A percentile compares a stretch with the other conserved stretches of the same genome.
These are phyloP conservation scores for Leptodactylus fuscus DNA, from an alignment of 2,113 vertebrate species.

Conservation along the genomic window DNA sequence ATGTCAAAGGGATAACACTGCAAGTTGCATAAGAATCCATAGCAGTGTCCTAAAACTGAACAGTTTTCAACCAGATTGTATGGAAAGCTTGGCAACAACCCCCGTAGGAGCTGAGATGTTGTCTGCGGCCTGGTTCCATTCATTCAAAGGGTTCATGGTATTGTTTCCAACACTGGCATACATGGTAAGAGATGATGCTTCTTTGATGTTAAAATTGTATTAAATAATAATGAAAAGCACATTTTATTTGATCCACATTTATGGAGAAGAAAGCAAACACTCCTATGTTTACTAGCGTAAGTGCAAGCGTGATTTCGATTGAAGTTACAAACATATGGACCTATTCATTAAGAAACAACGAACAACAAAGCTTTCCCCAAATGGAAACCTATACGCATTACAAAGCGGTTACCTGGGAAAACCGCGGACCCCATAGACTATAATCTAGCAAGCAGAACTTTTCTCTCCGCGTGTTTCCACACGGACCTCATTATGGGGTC, in stretches of 20 bases:
- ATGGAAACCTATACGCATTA: no score
- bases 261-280: background rate
- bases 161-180: background rate
- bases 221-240: background rate
- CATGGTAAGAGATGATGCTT: background rate
- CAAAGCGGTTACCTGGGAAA: no score
- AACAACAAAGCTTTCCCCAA: no score
- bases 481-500: no score
- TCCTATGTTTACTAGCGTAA: constrained; percentile 17
- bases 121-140: background rate
- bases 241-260: background rate
- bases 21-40: no score
- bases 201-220: background rate
- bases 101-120: background rate
- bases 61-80: no score
- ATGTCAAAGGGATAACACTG: no score
- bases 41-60: no score
- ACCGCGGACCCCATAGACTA: no score
- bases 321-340: background rate
- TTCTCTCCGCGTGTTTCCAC: no score
- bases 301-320: background rate
- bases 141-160: background rate
- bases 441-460: no score
- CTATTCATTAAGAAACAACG: background rate
- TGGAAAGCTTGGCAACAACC: background rate